Base-by-base conservation (phyloP, 2,113 vertebrate genomes). In the Labrus mixtus region DNA sequence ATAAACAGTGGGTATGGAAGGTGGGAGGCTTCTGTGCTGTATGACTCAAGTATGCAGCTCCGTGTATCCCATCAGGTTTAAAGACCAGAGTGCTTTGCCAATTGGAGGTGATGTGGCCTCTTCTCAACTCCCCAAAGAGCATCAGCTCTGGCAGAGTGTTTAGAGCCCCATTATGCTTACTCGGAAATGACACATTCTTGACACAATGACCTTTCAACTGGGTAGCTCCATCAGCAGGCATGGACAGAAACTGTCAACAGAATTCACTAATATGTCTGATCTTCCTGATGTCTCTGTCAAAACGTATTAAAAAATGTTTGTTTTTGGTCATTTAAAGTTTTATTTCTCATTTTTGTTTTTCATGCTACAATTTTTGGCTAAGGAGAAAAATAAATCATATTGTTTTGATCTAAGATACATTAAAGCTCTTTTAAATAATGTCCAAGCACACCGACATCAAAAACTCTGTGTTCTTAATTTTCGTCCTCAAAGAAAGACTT, bases 1-100 rank as follows among this genome's bases (percentile, higher is more conserved):
- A 90, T 87, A 92, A 93, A 91, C 84, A 87, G 69, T 51, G 51
- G 71, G 56, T 69, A 65, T 19, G 45, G 46, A 54, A 56, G 54
- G 74, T 39, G 59, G 54, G 79, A 67, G 68, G 58, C 53, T 63
- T 80, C 51, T 76, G 68, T 77, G 65, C 69, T 55, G 76, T n/a
- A 17, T 25, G 25, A 29, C 43, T 73, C 19, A 62, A 73, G 62
- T 66, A 76, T 76, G 55, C 29, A 37, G 62, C 53, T 81, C 66
- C 20, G 17, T 46, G 62, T 71, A 67, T 68, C 69, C 57, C 71
- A 62, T 74, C 76, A 81, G 43, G 51, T 79, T 80, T 76, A 67
- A 79, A 82, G 55, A 70, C 25, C 67, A 25, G 36, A 46, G 36
- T 39, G 68, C 10, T 73, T 79, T 78, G 20, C 73, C 77, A 75